These are phyloP conservation scores for Folsomia candida DNA, from an alignment of 2,888 invertebrate genomes.

Conservation along the genomic window DNA sequence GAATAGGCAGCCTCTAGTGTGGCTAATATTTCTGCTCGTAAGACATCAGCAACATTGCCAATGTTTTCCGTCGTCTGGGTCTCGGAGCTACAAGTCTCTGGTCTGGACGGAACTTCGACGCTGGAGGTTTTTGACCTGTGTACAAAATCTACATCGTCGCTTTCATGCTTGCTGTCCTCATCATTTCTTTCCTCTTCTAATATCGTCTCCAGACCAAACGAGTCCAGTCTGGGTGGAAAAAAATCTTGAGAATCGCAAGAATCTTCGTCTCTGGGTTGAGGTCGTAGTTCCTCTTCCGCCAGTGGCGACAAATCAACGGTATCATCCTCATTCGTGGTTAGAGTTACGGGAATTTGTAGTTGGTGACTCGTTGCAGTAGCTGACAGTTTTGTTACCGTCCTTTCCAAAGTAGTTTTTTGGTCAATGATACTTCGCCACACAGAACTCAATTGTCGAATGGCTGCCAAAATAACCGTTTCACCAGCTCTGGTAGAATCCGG, in stretches of 20 bases:
- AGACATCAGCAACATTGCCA: constrained; percentile 23
- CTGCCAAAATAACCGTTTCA: constrained; percentile 40
- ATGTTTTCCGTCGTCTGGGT: background rate
- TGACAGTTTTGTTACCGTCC: constrained; percentile 53
- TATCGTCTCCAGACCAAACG: constrained; percentile 49
- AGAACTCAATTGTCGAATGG: constrained; percentile 43
- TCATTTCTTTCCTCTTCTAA: constrained; percentile 48
- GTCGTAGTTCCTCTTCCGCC: background rate
- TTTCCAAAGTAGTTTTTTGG: constrained; percentile 55
- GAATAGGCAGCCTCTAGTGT: constrained; percentile 32
- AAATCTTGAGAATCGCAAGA: constrained; percentile 24
- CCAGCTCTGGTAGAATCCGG: constrained; percentile 32
- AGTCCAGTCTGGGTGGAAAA: constrained; percentile 48
- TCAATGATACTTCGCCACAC: constrained; percentile 47
- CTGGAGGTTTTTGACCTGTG: constrained; percentile 1
- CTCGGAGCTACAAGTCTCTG: background rate
- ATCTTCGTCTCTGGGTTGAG: background rate
- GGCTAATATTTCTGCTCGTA: constrained; percentile 32
- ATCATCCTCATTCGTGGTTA: background rate
- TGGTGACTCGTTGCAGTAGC: constrained; percentile 17
- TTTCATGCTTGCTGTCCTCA: constrained; percentile 35
- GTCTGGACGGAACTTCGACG: constrained; percentile 9
- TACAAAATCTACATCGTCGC: constrained; percentile 9
- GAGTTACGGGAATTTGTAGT: background rate
- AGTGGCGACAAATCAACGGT: background rate